Evolutionary conservation across 2,888 invertebrate species (phyloP).

Genomic region (Spatulosminthurus flaviceps): DNA sequence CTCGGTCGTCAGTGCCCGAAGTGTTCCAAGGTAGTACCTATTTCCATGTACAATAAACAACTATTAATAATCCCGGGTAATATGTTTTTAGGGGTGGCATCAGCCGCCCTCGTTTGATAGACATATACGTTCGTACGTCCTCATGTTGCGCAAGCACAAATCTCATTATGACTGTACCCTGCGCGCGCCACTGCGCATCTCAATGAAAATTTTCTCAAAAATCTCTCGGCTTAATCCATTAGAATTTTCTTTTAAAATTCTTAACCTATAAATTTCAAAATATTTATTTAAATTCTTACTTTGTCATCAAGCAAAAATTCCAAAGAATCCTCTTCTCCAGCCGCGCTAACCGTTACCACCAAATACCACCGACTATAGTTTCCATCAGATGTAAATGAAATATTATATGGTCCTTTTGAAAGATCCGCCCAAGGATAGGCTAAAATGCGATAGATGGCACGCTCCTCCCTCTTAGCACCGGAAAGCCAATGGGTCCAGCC

Average conservation of each 20-base stretch:
- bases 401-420: background rate
- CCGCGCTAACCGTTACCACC: constrained; percentile 38
- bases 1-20: constrained; percentile 51
- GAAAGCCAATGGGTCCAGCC: constrained; percentile 58
- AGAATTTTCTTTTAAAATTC: background rate
- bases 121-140: no score
- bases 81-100: no score
- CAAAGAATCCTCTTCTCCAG: constrained; percentile 40
- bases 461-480: constrained; percentile 32
- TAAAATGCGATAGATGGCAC: constrained; percentile 50
- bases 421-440: constrained; percentile 47
- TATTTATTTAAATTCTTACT: background rate
- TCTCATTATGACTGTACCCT: no score
- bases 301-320: constrained; percentile 47
- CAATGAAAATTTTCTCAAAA: background rate
- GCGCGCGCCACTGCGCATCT: no score
- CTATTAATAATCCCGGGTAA: background rate
- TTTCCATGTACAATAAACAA: background rate
- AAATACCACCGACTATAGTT: constrained; percentile 38
- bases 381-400: constrained; percentile 51
- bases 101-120: no score
- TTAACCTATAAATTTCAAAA: background rate
- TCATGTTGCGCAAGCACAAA: no score
- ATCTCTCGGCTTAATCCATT: background rate
- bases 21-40: constrained; percentile 52